phyloP scores from a whole-genome alignment of 2,113 vertebrate genomes.

The Macroglossus sobrinus region DNA sequence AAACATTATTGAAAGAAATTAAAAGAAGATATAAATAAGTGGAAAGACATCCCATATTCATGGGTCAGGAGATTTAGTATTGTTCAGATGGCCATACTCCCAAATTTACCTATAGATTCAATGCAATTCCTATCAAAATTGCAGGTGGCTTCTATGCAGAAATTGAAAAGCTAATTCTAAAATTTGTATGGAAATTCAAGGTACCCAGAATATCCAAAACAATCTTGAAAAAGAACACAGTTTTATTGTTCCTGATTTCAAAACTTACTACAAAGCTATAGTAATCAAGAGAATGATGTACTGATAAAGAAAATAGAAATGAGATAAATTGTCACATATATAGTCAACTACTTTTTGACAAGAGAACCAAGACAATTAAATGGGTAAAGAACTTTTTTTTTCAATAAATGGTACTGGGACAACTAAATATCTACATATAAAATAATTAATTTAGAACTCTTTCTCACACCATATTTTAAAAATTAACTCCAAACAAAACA shows the following conservation, averaged over 20 bases:
- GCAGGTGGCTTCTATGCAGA: not conserved
- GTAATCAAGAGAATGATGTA: not conserved
- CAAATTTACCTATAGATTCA: not conserved
- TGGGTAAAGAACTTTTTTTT: not conserved
- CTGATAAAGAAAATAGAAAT: not conserved
- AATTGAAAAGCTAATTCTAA: not conserved
- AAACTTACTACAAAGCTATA: not conserved
- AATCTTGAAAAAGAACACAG: not conserved
- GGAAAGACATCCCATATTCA: not conserved
- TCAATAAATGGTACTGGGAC: not conserved
- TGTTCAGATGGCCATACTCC: not conserved
- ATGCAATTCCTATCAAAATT: not conserved
- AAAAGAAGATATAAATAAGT: not conserved
- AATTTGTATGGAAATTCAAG: not conserved
- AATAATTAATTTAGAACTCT: not conserved
- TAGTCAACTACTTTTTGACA: not conserved
- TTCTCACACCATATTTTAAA: not conserved
- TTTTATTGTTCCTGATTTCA: not conserved
- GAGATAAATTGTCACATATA: not conserved
- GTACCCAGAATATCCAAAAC: not conserved
- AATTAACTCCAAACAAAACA: not conserved
- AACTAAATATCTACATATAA: not conserved
- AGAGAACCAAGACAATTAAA: not conserved
- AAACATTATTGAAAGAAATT: not conserved
- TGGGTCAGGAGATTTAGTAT: not conserved